phyloP scores from a whole-genome alignment of 2,797 vertebrate species.

The Gymnoscopelus braueri region DNA sequence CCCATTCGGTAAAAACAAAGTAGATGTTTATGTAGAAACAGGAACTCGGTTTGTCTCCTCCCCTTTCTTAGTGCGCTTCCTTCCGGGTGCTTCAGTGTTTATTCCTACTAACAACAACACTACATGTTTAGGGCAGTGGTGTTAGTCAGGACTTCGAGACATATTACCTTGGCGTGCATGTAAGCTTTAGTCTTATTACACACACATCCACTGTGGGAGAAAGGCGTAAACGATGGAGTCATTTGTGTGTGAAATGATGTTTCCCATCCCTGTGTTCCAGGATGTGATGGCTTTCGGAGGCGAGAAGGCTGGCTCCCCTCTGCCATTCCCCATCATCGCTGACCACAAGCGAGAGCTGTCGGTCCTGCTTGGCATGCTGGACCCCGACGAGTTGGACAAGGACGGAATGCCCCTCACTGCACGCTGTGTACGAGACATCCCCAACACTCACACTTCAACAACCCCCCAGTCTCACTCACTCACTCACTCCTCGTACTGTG shows the following conservation, averaged over 20 bases:
- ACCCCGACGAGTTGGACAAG: slow-evolving; percentile 91
- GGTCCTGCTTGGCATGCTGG: slow-evolving; percentile 92
- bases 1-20: too few species aligned
- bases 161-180: not conserved
- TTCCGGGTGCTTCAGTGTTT: too few species aligned
- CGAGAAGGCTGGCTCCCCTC: slow-evolving; percentile 56
- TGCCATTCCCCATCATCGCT: slow-evolving; percentile 97
- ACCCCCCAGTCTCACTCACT: too few species aligned
- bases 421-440: slow-evolving; percentile 87
- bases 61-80: too few species aligned
- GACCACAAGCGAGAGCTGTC: slow-evolving; percentile 90
- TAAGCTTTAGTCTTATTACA: not conserved
- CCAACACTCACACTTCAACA: too few species aligned
- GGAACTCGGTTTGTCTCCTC: too few species aligned
- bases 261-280: slow-evolving; percentile 64
- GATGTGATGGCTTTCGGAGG: slow-evolving; percentile 89
- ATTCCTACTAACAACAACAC: too few species aligned
- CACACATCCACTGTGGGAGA: not conserved
- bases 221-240: not conserved
- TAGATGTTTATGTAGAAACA: too few species aligned
- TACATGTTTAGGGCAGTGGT: too few species aligned
- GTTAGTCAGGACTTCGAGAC: not conserved
- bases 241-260: slow-evolving; percentile 6
- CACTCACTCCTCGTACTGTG: not conserved
- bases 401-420: slow-evolving; percentile 92